Evolutionary conservation across 2,888 invertebrate genomes (phyloP).

Genomic region (Meta bourneti): DNA sequence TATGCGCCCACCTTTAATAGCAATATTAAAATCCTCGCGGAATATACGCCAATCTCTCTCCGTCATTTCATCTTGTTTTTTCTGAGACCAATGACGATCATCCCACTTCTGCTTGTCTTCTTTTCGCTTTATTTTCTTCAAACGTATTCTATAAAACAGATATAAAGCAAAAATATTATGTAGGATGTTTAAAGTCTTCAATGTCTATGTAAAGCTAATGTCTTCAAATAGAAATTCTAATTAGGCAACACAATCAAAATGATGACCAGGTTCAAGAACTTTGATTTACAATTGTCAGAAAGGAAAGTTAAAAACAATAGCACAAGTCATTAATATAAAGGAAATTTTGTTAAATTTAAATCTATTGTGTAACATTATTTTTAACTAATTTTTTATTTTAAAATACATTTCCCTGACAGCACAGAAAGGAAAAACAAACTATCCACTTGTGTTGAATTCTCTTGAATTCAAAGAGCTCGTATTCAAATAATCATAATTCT

Average conservation of each 20-base stretch:
- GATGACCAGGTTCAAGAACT: too few species aligned
- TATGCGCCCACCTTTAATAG: constrained; percentile 91
- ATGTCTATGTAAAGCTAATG: neutral
- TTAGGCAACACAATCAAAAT: neutral
- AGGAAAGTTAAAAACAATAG: too few species aligned
- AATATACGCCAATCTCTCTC: constrained; percentile 99
- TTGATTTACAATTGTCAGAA: too few species aligned
- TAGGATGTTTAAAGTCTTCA: neutral
- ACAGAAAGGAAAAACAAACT: too few species aligned
- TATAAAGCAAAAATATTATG: neutral
- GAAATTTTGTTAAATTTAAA: too few species aligned
- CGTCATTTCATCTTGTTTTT: constrained; percentile 95
- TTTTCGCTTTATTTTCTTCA: constrained; percentile 95
- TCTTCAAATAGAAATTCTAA: neutral
- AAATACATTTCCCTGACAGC: too few species aligned
- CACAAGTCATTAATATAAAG: too few species aligned
- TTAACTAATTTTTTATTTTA: too few species aligned
- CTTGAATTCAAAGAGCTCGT: too few species aligned
- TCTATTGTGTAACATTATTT: too few species aligned
- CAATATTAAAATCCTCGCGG: constrained; percentile 98
- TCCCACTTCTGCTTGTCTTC: constrained; percentile 99
- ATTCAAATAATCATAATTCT: too few species aligned
- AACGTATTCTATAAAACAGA: constrained; percentile 83
- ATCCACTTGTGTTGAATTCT: too few species aligned
- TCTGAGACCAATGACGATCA: constrained; percentile 99